phyloP scores from a whole-genome alignment of 2,797 vertebrate genomes.

The Siniperca scherzeri region DNA sequence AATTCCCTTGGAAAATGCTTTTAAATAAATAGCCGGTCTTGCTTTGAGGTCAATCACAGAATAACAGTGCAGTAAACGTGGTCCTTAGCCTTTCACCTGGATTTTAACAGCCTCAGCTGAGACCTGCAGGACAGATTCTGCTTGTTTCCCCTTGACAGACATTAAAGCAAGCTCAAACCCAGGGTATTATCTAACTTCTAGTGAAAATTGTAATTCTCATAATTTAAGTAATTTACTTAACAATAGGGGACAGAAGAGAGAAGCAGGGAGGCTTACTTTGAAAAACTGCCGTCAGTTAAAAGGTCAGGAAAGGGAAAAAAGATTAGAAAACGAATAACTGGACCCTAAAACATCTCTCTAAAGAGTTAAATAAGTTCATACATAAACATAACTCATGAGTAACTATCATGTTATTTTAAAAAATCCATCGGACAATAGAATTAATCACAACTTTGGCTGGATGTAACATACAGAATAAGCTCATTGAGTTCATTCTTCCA shows the following conservation, averaged over 20 bases:
- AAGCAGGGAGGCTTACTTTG: constrained; percentile 1
- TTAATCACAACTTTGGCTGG: not conserved
- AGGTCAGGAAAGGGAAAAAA: not conserved
- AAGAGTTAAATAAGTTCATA: not conserved
- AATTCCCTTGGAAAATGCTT: constrained; percentile 69
- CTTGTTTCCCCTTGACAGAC: constrained; percentile 2
- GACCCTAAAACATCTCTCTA: not conserved
- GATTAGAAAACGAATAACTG: not conserved
- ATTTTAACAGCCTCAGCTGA: constrained; percentile 38
- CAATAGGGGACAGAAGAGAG: not conserved
- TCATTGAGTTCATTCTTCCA: not conserved
- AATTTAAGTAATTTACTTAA: not conserved
- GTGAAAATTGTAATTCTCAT: not conserved
- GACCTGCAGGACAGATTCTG: not conserved
- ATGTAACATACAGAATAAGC: constrained; percentile 16
- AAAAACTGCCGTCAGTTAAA: not conserved
- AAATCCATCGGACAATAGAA: constrained; percentile 1
- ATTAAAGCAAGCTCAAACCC: constrained; percentile 36
- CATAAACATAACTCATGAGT: not conserved
- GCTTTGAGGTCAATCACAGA: constrained; percentile 44
- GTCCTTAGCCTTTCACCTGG: constrained; percentile 46
- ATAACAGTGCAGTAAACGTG: constrained; percentile 37
- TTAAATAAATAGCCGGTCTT: constrained; percentile 61
- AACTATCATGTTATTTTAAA: not conserved
- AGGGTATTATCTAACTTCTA: not conserved